phyloP scores from a whole-genome alignment of 92 coral and sea anemone species.

The Parazoanthus swiftii region DNA sequence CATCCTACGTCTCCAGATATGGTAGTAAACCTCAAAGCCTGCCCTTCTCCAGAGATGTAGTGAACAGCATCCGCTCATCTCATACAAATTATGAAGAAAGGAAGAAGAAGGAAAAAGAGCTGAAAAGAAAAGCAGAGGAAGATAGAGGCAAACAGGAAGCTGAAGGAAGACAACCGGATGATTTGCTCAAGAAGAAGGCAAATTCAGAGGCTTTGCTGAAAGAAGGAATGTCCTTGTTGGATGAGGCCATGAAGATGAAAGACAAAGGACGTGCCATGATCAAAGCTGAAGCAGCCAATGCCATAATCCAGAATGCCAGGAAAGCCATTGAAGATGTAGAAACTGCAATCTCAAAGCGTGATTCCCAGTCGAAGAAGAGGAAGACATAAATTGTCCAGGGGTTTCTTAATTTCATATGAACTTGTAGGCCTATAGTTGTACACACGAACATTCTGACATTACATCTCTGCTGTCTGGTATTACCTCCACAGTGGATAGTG shows the following conservation, averaged over 20 bases:
- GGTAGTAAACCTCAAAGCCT: conserved; percentile 46
- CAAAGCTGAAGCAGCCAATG: conserved; percentile 46
- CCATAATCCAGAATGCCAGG: conserved; percentile 47
- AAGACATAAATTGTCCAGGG: conserved; percentile 46
- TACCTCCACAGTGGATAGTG: conserved; percentile 43
- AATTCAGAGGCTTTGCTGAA: conserved; percentile 50
- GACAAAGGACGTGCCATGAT: conserved; percentile 43
- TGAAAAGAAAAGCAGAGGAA: conserved; percentile 48
- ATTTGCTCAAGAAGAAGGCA: conserved; percentile 46
- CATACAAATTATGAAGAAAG: conserved; percentile 43
- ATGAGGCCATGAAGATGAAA: conserved; percentile 44
- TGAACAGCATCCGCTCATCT: conserved; percentile 46
- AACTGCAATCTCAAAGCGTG: conserved; percentile 43
- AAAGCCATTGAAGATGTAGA: conserved; percentile 43
- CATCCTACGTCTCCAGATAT: conserved; percentile 47
- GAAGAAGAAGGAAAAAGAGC: conserved; percentile 46
- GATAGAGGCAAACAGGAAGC: conserved; percentile 46
- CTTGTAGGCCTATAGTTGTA: conserved; percentile 40
- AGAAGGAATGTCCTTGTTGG: conserved; percentile 45
- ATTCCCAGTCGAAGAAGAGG: conserved; percentile 46
- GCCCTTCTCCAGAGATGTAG: conserved; percentile 47
- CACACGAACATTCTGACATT: conserved; percentile 39
- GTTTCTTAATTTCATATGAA: conserved; percentile 45
- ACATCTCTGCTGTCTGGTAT: conserved; percentile 34
- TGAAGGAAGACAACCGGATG: conserved; percentile 46